Evolutionary conservation across 2,888 invertebrate genomes (phyloP).

Genomic region (Tillus elongatus): DNA sequence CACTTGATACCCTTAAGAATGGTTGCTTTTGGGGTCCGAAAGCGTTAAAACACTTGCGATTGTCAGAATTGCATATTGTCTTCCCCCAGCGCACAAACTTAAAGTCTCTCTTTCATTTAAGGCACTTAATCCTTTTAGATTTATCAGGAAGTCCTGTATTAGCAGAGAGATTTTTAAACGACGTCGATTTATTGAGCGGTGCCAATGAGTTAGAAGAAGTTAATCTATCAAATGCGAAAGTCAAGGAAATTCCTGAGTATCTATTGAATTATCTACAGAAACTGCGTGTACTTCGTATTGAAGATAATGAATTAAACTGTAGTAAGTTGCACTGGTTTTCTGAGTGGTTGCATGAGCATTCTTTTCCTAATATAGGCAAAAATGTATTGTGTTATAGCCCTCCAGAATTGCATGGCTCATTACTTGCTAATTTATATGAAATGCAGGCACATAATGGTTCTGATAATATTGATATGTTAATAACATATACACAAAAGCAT

Average conservation of each 20-base stretch:
- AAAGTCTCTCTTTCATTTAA: constrained; percentile 59
- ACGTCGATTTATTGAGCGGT: constrained; percentile 62
- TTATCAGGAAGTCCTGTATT: constrained; percentile 65
- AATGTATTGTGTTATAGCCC: constrained; percentile 42
- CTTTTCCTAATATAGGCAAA: constrained; percentile 36
- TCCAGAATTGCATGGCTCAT: constrained; percentile 34
- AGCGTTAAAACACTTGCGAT: constrained; percentile 56
- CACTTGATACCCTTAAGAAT: constrained; percentile 55
- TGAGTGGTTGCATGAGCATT: constrained; percentile 55
- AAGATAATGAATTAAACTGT: constrained; percentile 66
- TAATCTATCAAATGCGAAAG: constrained; percentile 54
- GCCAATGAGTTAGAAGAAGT: constrained; percentile 61
- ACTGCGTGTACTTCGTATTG: constrained; percentile 55
- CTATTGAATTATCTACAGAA: constrained; percentile 61
- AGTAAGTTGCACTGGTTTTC: constrained; percentile 55
- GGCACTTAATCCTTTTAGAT: constrained; percentile 63
- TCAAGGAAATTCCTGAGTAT: constrained; percentile 58
- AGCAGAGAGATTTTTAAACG: constrained; percentile 59
- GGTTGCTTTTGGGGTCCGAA: constrained; percentile 60
- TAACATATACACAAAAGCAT: no score
- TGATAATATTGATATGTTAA: no score
- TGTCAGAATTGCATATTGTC: constrained; percentile 58
- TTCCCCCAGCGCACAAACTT: no score
- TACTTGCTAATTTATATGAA: constrained; percentile 36
- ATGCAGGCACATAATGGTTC: no score